These are phyloP conservation scores for Sander vitreus DNA, from an alignment of 2,113 vertebrate species.

Conservation along the genomic window DNA sequence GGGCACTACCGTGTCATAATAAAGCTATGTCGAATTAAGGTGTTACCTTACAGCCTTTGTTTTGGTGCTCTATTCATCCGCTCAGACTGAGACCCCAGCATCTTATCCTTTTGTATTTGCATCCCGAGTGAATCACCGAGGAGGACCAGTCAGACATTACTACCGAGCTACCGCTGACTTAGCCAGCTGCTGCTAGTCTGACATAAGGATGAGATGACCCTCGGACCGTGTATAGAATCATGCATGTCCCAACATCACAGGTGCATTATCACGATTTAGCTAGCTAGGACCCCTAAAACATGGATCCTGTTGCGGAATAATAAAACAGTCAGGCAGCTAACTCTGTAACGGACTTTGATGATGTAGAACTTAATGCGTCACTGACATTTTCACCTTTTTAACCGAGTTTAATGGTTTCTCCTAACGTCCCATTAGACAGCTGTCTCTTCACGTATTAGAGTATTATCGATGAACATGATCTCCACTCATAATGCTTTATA, in stretches of 20 bases:
- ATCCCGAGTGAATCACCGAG: conserved; percentile 64
- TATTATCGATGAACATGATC: not conserved
- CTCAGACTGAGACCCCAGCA: conserved; percentile 36
- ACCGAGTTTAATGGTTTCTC: not conserved
- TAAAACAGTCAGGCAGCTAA: conserved; percentile 15
- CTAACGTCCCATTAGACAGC: not conserved
- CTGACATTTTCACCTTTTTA: conserved; percentile 49
- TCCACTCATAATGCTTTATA: not conserved
- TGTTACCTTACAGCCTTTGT: not conserved
- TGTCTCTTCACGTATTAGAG: not conserved
- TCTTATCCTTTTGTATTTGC: conserved; percentile 68
- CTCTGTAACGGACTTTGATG: conserved; percentile 39
- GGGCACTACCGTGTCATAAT: not conserved
- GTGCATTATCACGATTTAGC: not conserved
- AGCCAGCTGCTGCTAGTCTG: conserved; percentile 53
- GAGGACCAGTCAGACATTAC: conserved; percentile 68
- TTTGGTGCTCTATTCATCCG: not conserved
- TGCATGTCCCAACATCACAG: conserved; percentile 8
- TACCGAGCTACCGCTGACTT: conserved; percentile 42
- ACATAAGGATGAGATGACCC: conserved; percentile 3
- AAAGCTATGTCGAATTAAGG: not conserved
- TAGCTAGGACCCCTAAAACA: conserved; percentile 1
- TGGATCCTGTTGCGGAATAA: conserved; percentile 10
- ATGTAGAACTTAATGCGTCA: conserved; percentile 72
- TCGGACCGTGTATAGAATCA: not conserved